A percentile compares a stretch with the other conserved stretches of the same genome.
These are phyloP conservation scores for Drosophila mayri DNA, from an alignment of 1,140 invertebrate species.

Conservation along the genomic window DNA sequence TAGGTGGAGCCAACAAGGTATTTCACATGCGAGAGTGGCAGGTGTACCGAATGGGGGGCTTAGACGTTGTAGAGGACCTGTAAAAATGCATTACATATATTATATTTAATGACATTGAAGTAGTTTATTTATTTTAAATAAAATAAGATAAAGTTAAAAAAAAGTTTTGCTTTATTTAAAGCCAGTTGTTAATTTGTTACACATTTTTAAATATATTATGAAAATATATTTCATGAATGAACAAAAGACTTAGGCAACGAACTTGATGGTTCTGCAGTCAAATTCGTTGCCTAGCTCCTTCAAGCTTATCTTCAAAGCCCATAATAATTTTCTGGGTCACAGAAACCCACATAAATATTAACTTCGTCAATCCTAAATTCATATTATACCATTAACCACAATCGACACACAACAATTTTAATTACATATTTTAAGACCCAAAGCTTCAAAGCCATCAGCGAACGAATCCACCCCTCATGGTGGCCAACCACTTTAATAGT, in stretches of 20 bases:
- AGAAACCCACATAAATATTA: too few relatives aligned
- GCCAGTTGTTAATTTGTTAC: too few relatives aligned
- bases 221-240: too few relatives aligned
- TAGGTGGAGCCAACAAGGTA: slow-evolving; percentile 60
- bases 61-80: slow-evolving; percentile 12
- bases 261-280: slow-evolving; percentile 31
- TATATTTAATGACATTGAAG: neutral
- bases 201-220: too few relatives aligned
- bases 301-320: too few relatives aligned
- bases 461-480: slow-evolving; percentile 24
- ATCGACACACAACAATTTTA: neutral
- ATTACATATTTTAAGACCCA: neutral
- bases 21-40: slow-evolving; percentile 24
- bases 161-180: too few relatives aligned
- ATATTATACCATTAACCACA: neutral
- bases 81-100: neutral
- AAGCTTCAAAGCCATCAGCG: neutral
- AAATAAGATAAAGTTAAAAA: too few relatives aligned
- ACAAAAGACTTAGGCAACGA: slow-evolving; percentile 76
- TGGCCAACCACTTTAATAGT: slow-evolving; percentile 4
- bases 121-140: neutral
- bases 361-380: neutral
- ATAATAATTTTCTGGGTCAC: neutral
- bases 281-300: too few relatives aligned
- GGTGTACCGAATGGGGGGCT: neutral